Conservation (phyloP, 2,888 invertebrate genomes). For the Epsilonema sp. region DNA sequence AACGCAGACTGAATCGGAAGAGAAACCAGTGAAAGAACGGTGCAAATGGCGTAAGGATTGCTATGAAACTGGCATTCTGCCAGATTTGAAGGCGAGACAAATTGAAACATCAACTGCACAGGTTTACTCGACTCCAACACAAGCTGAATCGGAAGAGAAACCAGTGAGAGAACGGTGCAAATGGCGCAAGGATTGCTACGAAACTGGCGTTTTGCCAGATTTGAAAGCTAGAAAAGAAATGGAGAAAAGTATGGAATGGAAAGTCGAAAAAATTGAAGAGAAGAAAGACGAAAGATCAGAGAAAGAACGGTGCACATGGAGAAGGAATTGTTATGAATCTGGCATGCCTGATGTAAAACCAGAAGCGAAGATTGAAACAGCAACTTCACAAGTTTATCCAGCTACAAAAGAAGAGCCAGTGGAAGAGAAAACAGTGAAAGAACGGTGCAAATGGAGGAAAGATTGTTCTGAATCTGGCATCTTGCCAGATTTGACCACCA, state of each 20-base stretch:
- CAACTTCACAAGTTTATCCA: background rate
- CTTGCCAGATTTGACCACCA: slow-evolving; percentile 7
- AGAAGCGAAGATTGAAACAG: background rate
- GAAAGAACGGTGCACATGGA: background rate
- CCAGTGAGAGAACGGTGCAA: slow-evolving; percentile 14
- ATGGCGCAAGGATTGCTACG: slow-evolving; percentile 32
- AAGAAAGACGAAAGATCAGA: background rate
- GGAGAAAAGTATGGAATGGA: background rate
- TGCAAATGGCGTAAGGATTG: slow-evolving; percentile 17
- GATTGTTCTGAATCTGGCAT: slow-evolving; percentile 15
- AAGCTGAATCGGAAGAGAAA: slow-evolving; percentile 14
- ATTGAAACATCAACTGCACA: no score
- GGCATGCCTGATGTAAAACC: background rate
- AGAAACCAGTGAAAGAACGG: slow-evolving; percentile 14
- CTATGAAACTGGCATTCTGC: slow-evolving; percentile 12
- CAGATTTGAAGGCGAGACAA: slow-evolving; percentile 17
- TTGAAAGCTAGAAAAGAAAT: slow-evolving; percentile 1
- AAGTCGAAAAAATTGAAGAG: background rate
- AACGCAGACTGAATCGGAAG: slow-evolving; percentile 14
- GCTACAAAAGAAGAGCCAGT: slow-evolving; percentile 10
- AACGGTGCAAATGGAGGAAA: background rate
- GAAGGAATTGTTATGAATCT: background rate
- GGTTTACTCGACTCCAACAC: background rate
- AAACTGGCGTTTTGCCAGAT: slow-evolving; percentile 5
- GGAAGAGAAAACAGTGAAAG: slow-evolving; percentile 6